A percentile compares a stretch with the other conserved stretches of the same genome.
Conservation (phyloP, 1,140 invertebrate genomes). For the Scaptomyza hsui region DNA sequence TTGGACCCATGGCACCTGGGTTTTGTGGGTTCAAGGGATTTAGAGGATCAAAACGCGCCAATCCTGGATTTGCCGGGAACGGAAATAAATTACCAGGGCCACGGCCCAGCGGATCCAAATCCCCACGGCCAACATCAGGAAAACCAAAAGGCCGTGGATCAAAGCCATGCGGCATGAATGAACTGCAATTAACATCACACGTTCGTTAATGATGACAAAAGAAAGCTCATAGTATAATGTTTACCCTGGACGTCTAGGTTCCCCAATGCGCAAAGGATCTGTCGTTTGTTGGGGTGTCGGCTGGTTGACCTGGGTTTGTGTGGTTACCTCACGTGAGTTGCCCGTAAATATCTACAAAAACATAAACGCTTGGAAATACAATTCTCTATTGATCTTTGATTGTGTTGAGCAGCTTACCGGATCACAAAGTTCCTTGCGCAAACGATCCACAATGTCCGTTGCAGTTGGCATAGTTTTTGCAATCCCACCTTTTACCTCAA, state of each 20-base stretch:
- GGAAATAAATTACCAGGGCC: conserved; percentile 90
- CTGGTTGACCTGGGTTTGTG: conserved; percentile 56
- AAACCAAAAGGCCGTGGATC: conserved; percentile 79
- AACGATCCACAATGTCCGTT: conserved; percentile 79
- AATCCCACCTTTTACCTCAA: conserved; percentile 82
- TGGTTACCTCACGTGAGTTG: conserved; percentile 65
- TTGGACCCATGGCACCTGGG: conserved; percentile 84
- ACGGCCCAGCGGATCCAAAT: conserved; percentile 90
- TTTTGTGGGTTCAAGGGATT: conserved; percentile 86
- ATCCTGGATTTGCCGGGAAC: conserved; percentile 56
- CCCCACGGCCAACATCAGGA: conserved; percentile 87
- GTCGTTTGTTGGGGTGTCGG: conserved; percentile 1
- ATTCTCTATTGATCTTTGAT: neutral
- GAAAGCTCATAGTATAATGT: neutral
- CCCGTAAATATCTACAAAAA: conserved; percentile 66
- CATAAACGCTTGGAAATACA: neutral
- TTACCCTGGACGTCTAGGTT: conserved; percentile 67
- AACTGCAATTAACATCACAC: conserved; percentile 23
- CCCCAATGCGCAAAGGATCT: conserved; percentile 67
- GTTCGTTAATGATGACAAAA: neutral
- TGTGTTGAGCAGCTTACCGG: conserved; percentile 59
- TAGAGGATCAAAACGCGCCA: conserved; percentile 91
- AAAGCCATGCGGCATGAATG: conserved; percentile 48
- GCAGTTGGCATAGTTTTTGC: conserved; percentile 84
- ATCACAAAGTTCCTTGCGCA: conserved; percentile 84